Conservation (phyloP, 1,140 invertebrate genomes). For the Trialeurodes vaporariorum region DNA sequence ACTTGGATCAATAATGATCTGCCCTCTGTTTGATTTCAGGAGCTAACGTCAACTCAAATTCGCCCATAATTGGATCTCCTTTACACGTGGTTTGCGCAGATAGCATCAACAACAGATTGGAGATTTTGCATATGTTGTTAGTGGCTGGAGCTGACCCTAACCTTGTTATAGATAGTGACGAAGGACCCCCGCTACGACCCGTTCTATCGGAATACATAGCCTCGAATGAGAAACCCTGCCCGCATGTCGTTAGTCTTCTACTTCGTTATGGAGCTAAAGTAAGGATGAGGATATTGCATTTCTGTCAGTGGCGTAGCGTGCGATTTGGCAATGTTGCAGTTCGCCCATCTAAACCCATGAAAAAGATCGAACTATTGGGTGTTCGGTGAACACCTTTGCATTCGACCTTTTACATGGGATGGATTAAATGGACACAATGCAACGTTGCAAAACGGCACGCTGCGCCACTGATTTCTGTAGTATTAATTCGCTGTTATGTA, state of each 20-base stretch:
- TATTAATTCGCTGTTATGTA: too few species aligned
- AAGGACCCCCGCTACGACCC: conserved; percentile 52
- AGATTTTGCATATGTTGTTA: conserved; percentile 51
- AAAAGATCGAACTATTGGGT: too few species aligned
- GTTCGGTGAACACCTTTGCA: too few species aligned
- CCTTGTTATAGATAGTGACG: conserved; percentile 57
- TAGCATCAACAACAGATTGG: conserved; percentile 50
- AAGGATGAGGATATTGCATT: too few species aligned
- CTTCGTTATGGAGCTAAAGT: conserved; percentile 67
- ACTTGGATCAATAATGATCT: too few species aligned
- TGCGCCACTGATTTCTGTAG: too few species aligned
- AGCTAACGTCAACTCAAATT: conserved; percentile 66
- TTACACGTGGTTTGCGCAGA: conserved; percentile 78
- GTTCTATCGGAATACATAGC: conserved; percentile 73
- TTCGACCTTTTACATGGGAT: too few species aligned
- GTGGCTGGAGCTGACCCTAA: conserved; percentile 67
- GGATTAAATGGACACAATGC: too few species aligned
- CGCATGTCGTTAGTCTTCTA: conserved; percentile 55
- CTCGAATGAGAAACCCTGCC: conserved; percentile 54
- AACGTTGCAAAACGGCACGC: too few species aligned
- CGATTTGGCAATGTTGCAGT: too few species aligned
- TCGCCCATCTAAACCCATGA: too few species aligned
- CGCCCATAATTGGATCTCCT: conserved; percentile 70
- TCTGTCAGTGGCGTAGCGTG: too few species aligned
- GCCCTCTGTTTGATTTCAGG: conserved; percentile 40